Conservation (phyloP, 2,888 invertebrate species). For the Drosophila melanosoma region DNA sequence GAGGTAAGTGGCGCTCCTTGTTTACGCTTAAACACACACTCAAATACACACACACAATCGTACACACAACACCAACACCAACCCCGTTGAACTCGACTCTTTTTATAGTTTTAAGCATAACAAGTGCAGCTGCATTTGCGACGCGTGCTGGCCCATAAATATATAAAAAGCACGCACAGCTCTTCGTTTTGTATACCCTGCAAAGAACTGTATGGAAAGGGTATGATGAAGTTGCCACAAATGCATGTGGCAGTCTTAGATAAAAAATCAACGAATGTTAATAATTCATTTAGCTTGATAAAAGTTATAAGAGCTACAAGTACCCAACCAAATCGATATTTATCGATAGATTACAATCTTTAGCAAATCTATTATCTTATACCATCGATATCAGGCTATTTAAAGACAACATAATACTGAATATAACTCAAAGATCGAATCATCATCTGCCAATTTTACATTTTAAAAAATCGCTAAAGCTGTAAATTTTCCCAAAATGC, state of each 20-base stretch:
- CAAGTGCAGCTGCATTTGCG: slow-evolving; percentile 57
- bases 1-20: slow-evolving; percentile 87
- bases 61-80: neutral
- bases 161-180: slow-evolving; percentile 16
- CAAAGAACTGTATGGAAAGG: neutral
- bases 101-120: slow-evolving; percentile 6
- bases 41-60: neutral
- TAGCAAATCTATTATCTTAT: neutral
- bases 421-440: neutral
- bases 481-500: neutral
- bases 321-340: neutral
- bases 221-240: neutral
- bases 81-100: neutral
- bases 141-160: slow-evolving; percentile 60
- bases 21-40: slow-evolving; percentile 7
- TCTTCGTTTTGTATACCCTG: slow-evolving; percentile 2
- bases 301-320: neutral
- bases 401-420: neutral
- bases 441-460: neutral
- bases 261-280: neutral
- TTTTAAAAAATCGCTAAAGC: too few relatives aligned
- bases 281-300: neutral
- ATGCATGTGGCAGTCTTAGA: neutral
- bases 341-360: neutral
- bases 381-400: neutral